Conservation (phyloP, 2,888 invertebrate genomes). For the Scaeva pyrastri region DNA sequence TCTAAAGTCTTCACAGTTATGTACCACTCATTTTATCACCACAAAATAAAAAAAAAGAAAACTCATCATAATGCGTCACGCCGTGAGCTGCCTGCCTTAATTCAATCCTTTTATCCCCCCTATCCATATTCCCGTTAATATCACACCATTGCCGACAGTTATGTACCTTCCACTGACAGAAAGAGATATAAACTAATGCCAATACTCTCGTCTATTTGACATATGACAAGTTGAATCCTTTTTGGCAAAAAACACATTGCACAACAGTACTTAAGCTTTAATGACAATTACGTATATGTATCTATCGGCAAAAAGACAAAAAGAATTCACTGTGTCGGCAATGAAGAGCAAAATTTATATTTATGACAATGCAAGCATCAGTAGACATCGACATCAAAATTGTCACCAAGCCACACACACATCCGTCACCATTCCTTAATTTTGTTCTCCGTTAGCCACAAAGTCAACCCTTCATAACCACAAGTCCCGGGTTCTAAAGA, state of each 20-base stretch:
- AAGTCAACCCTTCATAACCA: constrained; percentile 53
- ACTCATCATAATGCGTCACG: no score
- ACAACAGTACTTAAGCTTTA: constrained; percentile 28
- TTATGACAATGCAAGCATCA: constrained; percentile 57
- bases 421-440: not conserved
- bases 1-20: no score
- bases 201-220: not conserved
- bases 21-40: no score
- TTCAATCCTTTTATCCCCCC: no score
- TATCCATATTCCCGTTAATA: constrained; percentile 35
- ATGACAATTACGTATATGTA: no score
- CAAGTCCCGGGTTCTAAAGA: not conserved
- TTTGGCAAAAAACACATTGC: constrained; percentile 39
- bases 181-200: constrained; percentile 7
- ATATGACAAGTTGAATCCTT: constrained; percentile 24
- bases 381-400: constrained; percentile 22
- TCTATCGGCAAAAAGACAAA: constrained; percentile 60
- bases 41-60: no score
- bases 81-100: no score
- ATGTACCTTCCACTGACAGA: constrained; percentile 22
- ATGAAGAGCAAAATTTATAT: constrained; percentile 63
- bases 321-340: constrained; percentile 43
- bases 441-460: not conserved
- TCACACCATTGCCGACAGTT: no score
- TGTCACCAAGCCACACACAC: constrained; percentile 28